phyloP scores from a whole-genome alignment of 1,140 invertebrate genomes.

The Musca domestica region DNA sequence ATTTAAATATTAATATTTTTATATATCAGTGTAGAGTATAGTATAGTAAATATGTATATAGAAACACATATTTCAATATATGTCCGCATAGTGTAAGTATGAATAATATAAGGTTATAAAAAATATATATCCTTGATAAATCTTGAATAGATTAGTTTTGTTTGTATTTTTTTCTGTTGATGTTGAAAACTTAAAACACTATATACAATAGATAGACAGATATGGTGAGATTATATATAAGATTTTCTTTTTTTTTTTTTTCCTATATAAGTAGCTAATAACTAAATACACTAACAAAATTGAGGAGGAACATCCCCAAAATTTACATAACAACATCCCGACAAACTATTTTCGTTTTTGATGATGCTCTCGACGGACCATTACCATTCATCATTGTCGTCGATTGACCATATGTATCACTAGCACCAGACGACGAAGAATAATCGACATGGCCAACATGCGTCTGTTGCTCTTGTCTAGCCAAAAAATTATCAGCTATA shows the following conservation, averaged over 20 bases:
- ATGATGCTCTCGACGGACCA: constrained; percentile 27
- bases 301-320: neutral
- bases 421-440: constrained; percentile 39
- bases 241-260: too few relatives aligned
- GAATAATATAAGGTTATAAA: constrained; percentile 2
- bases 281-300: neutral
- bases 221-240: too few relatives aligned
- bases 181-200: neutral
- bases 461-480: constrained; percentile 44
- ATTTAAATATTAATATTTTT: constrained; percentile 10
- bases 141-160: constrained; percentile 20
- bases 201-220: constrained; percentile 9
- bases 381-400: neutral
- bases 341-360: constrained; percentile 43
- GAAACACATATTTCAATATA: neutral
- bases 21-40: neutral
- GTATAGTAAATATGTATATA: neutral
- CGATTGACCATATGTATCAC: constrained; percentile 33
- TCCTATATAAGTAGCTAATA: neutral
- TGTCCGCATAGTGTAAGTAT: neutral
- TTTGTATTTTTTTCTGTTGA: too few relatives aligned
- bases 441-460: constrained; percentile 47
- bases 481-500: constrained; percentile 49
- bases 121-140: constrained; percentile 22
- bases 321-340: constrained; percentile 42